Percentiles rank a stretch among this genome's conserved stretches.
These are phyloP conservation scores for Rhodophaea formosa DNA, from an alignment of 2,888 invertebrate species.

Conservation along the genomic window DNA sequence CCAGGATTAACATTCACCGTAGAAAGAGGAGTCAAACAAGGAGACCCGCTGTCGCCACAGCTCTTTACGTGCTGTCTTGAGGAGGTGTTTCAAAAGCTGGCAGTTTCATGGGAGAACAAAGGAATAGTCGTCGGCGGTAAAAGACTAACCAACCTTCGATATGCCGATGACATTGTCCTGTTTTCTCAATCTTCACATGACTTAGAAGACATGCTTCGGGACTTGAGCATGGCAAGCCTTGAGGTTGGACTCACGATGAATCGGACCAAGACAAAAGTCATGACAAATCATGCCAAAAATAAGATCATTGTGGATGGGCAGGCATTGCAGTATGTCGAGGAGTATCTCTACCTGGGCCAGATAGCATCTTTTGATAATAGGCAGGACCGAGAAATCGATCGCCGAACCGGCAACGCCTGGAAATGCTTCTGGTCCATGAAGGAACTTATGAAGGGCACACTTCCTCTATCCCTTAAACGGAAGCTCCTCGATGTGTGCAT, in stretches of 20 bases:
- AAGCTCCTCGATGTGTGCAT: neutral
- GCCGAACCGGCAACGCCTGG: neutral
- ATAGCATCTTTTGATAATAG: neutral
- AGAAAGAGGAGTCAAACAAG: too few species aligned
- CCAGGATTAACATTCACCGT: too few species aligned
- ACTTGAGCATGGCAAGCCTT: too few species aligned
- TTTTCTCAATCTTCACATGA: neutral
- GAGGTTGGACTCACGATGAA: too few species aligned
- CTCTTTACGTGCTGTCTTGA: too few species aligned
- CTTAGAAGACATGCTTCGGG: too few species aligned
- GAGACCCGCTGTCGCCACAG: too few species aligned
- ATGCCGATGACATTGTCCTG: neutral
- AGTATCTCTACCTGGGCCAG: neutral
- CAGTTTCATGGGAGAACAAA: too few species aligned
- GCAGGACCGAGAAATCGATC: neutral
- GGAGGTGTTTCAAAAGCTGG: too few species aligned
- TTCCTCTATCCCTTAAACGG: neutral
- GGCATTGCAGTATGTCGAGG: neutral
- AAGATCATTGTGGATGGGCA: neutral
- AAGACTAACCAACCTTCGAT: neutral
- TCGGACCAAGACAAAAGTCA: too few species aligned
- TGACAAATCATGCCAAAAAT: neutral
- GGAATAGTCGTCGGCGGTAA: too few species aligned
- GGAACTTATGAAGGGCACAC: neutral
- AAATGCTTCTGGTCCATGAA: slow-evolving; percentile 1